A percentile compares a stretch with the other conserved stretches of the same genome.
phyloP scores from a whole-genome alignment of 2,797 vertebrate genomes.

The Thunnus albacares region DNA sequence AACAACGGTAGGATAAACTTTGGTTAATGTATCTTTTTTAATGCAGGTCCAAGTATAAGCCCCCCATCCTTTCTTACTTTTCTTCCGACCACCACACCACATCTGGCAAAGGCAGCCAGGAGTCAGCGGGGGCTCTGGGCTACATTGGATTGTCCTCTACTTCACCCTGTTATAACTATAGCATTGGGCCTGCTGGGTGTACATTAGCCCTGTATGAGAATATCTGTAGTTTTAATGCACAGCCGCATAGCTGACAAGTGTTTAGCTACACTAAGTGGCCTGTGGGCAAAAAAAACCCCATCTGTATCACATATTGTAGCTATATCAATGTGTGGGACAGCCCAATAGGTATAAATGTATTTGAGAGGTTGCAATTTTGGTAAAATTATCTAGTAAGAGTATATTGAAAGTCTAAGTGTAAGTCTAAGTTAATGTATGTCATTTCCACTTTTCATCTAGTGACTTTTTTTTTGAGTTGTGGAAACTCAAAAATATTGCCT shows the following conservation, averaged over 20 bases:
- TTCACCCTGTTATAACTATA: constrained; percentile 54
- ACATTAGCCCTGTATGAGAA: constrained; percentile 35
- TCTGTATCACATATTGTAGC: neutral
- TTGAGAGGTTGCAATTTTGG: too few species aligned
- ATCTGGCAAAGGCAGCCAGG: constrained; percentile 62
- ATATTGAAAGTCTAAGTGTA: neutral
- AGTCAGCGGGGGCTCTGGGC: constrained; percentile 53
- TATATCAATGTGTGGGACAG: neutral
- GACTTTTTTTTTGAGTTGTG: constrained; percentile 3
- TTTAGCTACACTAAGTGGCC: constrained; percentile 19
- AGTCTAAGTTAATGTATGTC: neutral
- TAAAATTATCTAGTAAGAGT: too few species aligned
- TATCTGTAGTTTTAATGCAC: constrained; percentile 38
- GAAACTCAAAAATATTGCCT: constrained; percentile 1
- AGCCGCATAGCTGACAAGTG: constrained; percentile 10
- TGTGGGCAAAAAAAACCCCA: constrained; percentile 16
- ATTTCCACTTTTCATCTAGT: neutral
- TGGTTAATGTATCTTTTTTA: constrained; percentile 41
- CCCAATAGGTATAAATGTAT: neutral
- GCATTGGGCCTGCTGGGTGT: constrained; percentile 35
- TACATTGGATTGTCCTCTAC: constrained; percentile 51
- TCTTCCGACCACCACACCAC: constrained; percentile 63
- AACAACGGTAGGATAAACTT: constrained; percentile 51
- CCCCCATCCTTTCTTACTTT: constrained; percentile 35
- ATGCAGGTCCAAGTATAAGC: constrained; percentile 43